Evolutionary conservation across 2,797 vertebrate genomes (phyloP).

Genomic region (Okamejei kenojei): DNA sequence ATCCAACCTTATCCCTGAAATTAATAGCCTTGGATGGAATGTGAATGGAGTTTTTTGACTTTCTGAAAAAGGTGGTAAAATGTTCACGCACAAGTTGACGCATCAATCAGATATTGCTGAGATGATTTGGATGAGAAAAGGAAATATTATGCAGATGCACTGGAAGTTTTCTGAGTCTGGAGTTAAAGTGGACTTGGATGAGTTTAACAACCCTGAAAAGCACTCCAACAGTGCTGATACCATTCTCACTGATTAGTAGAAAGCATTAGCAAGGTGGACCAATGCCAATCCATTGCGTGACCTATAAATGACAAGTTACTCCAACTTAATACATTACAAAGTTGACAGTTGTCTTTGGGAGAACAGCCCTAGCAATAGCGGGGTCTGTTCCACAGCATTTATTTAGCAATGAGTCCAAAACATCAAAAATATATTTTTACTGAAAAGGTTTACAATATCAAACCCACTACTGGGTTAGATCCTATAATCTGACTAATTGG

Average conservation of each 20-base stretch:
- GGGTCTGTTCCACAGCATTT: not conserved
- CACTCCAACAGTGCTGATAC: not conserved
- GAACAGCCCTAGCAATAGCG: not conserved
- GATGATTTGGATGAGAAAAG: not conserved
- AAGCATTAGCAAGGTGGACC: not conserved
- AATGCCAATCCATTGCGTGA: not conserved
- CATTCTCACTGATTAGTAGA: not conserved
- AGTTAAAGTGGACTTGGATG: not conserved
- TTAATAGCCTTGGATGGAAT: not conserved
- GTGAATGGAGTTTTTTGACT: not conserved
- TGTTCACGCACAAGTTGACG: not conserved
- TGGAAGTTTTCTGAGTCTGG: not conserved
- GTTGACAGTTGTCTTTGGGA: not conserved
- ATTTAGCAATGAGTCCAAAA: not conserved
- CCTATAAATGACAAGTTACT: not conserved
- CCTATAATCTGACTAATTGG: not conserved
- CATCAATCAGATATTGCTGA: not conserved
- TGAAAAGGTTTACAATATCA: not conserved
- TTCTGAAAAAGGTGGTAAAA: not conserved
- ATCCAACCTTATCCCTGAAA: not conserved
- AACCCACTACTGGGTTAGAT: not conserved
- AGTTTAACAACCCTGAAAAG: not conserved
- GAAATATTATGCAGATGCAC: not conserved
- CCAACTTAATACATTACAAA: no score
- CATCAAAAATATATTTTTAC: not conserved